A percentile compares a stretch with the other conserved stretches of the same genome.
phyloP scores from a whole-genome alignment of 2,113 vertebrate genomes.

The Enhydra lutris region DNA sequence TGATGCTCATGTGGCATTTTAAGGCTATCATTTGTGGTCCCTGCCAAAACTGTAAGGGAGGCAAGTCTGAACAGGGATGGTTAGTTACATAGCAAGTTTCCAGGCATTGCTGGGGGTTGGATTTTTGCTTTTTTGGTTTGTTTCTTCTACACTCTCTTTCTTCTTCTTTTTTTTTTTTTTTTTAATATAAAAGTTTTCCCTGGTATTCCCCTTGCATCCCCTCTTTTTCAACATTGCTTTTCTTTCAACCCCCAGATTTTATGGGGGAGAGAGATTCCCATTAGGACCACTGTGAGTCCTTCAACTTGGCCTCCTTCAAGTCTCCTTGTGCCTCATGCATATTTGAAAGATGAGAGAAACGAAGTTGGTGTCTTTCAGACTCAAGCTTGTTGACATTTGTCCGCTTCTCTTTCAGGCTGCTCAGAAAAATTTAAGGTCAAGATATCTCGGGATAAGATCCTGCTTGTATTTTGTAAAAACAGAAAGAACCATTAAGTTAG shows the following conservation, averaged over 20 bases:
- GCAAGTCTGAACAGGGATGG: constrained; percentile 28
- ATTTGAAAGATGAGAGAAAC: constrained; percentile 7
- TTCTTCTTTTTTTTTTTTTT: background rate
- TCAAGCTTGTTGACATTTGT: constrained; percentile 42
- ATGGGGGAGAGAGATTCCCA: background rate
- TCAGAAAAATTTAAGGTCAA: constrained; percentile 49
- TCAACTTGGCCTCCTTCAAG: background rate
- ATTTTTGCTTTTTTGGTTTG: background rate
- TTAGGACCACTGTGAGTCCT: background rate
- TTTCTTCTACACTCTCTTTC: background rate
- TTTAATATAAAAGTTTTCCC: background rate
- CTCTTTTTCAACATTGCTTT: background rate
- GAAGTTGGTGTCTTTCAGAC: constrained; percentile 27
- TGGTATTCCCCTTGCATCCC: background rate
- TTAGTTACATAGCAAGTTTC: constrained; percentile 44
- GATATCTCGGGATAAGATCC: constrained; percentile 33
- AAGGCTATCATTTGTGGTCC: constrained; percentile 62
- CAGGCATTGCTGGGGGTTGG: constrained; percentile 16
- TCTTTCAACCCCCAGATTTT: background rate
- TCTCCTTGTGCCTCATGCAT: background rate
- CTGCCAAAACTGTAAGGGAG: constrained; percentile 51
- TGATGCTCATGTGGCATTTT: constrained; percentile 31
- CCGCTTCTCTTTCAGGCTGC: constrained; percentile 32
- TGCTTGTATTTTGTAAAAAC: constrained; percentile 61
- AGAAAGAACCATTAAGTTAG: constrained; percentile 39